Base-by-base conservation (phyloP, 2,113 vertebrate species). In the Pangasianodon hypophthalmus region DNA sequence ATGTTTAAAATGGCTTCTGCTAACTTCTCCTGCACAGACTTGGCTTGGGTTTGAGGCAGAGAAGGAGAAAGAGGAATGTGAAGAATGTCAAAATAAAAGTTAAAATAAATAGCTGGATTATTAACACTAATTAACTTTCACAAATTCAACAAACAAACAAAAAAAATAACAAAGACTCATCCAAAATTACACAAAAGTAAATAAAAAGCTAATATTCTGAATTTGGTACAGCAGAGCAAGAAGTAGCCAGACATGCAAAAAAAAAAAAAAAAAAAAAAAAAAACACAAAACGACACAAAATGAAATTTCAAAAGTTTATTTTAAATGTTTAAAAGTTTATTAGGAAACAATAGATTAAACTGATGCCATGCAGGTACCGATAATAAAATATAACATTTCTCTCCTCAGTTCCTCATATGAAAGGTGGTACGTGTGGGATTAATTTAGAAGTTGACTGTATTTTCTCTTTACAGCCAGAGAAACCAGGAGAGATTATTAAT, bases 11-110 rank as follows among this genome's bases (percentile, higher is more conserved):
- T 92, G 52, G 95, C 95, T 46, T 94, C 96, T 26, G 93, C 94
- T 84, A 95, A 94, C 92, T 96, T 96, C 90, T 97, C 95, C 95
- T 96, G 96, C 84, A 96, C 96, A 94, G 95, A 96, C 95, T 96
- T 96, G 94, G 94, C 94, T 93, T 87, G 92, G 90, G 93, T 93
- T 92, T 93, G 91, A 92, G 91, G 92, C 84, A 64, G 60, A 67
- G 90, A 91, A 69, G 85, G 60, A 37, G 37, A 94, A 87, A 93
- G 56, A 93, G 52, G 93, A 54, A 92, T 6, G 92, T 5, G 67
- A 71, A 87, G 88, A 16, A 94, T 84, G 75, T 10, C 44, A 46
- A 79, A 79, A 14, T 26, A 14, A 24, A 46, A 48, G 26, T 11
- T 0, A 2, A 37, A 77, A 77, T 11, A 10, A 44, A 77, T 24